Evolutionary conservation across 1,140 invertebrate genomes (phyloP).

Genomic region (Lepidurus arcticus): DNA sequence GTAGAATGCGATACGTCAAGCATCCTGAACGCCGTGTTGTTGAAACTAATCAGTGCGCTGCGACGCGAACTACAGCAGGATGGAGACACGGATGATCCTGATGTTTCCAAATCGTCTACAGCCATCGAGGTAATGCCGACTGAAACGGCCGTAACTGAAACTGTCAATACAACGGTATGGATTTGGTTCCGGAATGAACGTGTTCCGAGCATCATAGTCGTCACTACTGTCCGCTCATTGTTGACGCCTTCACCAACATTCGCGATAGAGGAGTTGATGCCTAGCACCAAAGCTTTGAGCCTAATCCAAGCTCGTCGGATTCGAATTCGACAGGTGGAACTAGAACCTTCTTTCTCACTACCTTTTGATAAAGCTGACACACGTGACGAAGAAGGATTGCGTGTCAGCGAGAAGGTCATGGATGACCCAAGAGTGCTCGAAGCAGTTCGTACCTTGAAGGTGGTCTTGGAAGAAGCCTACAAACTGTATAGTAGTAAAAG

Average conservation of each 20-base stretch:
- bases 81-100: too few species aligned
- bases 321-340: neutral
- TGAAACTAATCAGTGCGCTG: too few species aligned
- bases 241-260: neutral
- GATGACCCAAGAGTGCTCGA: conserved; percentile 4
- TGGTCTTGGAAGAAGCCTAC: neutral
- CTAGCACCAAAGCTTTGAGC: neutral
- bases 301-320: neutral
- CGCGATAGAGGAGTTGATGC: neutral
- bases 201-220: neutral
- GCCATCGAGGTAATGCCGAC: neutral
- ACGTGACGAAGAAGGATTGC: neutral
- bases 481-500: neutral
- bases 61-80: too few species aligned
- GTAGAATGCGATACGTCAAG: too few species aligned
- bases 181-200: neutral
- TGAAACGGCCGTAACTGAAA: neutral
- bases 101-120: neutral
- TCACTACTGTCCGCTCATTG: neutral
- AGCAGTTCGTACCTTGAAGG: neutral
- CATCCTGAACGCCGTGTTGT: too few species aligned
- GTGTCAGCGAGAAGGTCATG: neutral
- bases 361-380: neutral
- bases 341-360: neutral
- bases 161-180: neutral